Base-by-base conservation (phyloP, 1,140 invertebrate genomes). In the Cepaea nemoralis region DNA sequence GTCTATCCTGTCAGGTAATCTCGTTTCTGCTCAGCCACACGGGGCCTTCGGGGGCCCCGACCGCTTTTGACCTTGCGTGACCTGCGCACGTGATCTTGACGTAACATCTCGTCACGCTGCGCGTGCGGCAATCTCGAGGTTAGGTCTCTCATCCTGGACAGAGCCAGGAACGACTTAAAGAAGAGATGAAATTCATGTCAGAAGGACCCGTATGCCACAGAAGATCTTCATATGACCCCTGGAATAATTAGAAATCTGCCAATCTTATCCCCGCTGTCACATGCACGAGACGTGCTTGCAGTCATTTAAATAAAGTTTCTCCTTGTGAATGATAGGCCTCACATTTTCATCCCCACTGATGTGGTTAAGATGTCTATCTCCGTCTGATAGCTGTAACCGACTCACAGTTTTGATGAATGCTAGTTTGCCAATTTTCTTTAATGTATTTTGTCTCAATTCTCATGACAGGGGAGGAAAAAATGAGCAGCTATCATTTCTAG, bases 111-210 rank as follows among this genome's bases (percentile, higher is more conserved):
- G 69, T 70, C 69, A 70, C 40, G 35, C 35, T 39, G 37, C 12
- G 69, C 69, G 69, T 70, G 69, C 24, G 22, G 69, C 69, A 42
- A 37, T 40, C 69, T 42, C 19, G n/a, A 48, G 42, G n/a, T 42
- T 40, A 45, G 42, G 71, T 74, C 71, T 33, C 71, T 48, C 0
- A 22, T 19, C 10, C 71, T n/a, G 42, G 24, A 42, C 39, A 5
- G 22, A 14, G 10, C 71, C 1, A 35, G 14, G 31, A 40, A 50
- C 42, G 71, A 42, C 69, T n/a, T 50, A 48, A 45, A 27, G 71
- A 45, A 42, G 42, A 74, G 71, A 74, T 74, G 40, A 48, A 74
- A 74, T 74, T 74, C 71, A 42, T 74, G 71, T 74, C 71, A 74
- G 71, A 33, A 24, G 71, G n/a, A 48, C 71, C 71, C 71, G 42